phyloP scores from a whole-genome alignment of 2,888 invertebrate species.

The Seira musarum region DNA sequence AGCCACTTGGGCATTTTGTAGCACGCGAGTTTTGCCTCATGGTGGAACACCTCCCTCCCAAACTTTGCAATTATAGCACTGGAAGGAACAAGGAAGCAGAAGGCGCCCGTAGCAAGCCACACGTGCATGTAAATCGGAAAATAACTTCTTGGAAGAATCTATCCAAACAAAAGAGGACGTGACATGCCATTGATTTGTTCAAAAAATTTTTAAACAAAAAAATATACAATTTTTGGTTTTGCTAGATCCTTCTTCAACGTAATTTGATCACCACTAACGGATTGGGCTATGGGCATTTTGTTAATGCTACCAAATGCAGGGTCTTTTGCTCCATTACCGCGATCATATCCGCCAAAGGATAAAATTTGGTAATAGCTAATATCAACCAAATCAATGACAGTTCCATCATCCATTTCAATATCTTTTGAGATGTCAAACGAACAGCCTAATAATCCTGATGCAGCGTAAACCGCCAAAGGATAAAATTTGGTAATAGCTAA shows the following conservation, averaged over 20 bases:
- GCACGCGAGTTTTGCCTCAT: not conserved
- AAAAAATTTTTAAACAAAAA: no score
- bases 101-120: constrained; percentile 10
- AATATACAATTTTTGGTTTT: no score
- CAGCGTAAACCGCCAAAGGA: constrained; percentile 27
- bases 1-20: constrained; percentile 20
- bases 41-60: constrained; percentile 12
- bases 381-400: not conserved
- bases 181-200: no score
- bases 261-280: no score
- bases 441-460: constrained; percentile 19
- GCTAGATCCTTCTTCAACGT: no score
- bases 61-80: constrained; percentile 31
- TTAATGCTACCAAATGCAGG: no score
- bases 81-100: constrained; percentile 21
- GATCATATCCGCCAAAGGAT: no score
- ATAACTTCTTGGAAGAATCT: constrained; percentile 31
- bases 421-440: constrained; percentile 22
- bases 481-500: constrained; percentile 18
- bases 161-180: no score
- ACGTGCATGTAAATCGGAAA: constrained; percentile 20
- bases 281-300: no score
- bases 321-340: no score
- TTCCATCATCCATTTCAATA: constrained; percentile 23
- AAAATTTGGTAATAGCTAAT: constrained; percentile 18